Evolutionary conservation across 1,140 invertebrate genomes (phyloP).

Genomic region (Bombus cullumanus): DNA sequence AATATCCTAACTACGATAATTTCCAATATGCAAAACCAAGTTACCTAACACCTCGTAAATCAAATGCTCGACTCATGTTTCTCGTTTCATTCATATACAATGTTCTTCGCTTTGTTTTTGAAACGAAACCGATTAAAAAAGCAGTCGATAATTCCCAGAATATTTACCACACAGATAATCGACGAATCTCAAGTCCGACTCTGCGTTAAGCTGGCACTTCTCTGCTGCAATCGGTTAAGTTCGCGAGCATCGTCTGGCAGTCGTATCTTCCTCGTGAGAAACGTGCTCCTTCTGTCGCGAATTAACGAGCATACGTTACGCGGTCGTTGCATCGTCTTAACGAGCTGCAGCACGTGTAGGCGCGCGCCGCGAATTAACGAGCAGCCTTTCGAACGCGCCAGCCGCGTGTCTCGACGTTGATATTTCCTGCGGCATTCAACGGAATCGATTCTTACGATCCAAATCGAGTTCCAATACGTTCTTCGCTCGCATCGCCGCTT

Average conservation of each 20-base stretch:
- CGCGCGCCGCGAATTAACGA: slow-evolving; percentile 26
- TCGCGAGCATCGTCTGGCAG: neutral
- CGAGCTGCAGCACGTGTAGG: neutral
- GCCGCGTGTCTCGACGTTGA: neutral
- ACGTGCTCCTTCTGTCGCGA: slow-evolving; percentile 10
- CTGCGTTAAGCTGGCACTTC: neutral
- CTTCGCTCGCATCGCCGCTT: neutral
- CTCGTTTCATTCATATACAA: too few species aligned
- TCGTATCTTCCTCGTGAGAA: slow-evolving; percentile 5
- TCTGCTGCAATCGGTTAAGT: neutral
- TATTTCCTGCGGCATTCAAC: too few species aligned
- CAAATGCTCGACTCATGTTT: too few species aligned
- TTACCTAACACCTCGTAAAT: too few species aligned
- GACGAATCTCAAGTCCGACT: too few species aligned
- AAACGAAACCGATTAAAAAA: too few species aligned
- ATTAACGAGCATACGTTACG: neutral
- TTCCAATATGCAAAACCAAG: too few species aligned
- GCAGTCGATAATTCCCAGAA: too few species aligned
- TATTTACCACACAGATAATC: too few species aligned
- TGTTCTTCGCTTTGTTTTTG: too few species aligned
- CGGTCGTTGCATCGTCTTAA: slow-evolving; percentile 26
- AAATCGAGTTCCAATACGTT: neutral
- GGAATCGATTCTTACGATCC: neutral
- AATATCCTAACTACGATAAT: too few species aligned
- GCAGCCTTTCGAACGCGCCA: neutral